phyloP scores from a whole-genome alignment of 37 sponge, comb jelly and placozoan genomes.

The Tethya wilhelma region DNA sequence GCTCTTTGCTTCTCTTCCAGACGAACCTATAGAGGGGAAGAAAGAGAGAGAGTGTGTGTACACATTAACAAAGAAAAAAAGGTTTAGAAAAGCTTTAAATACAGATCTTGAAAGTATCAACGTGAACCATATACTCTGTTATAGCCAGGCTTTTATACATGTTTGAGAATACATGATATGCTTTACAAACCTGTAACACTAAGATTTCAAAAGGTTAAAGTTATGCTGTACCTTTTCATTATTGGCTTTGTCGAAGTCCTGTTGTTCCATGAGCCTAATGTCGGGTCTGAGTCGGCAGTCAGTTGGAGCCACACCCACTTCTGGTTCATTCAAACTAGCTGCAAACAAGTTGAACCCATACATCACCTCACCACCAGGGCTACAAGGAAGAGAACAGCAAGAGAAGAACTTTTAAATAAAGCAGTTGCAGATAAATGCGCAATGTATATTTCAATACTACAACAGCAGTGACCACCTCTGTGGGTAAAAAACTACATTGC shows the following conservation, averaged over 20 bases:
- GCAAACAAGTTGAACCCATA: conserved; percentile 85
- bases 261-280: conserved; percentile 85
- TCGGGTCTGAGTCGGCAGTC: conserved; percentile 93
- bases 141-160: too few species aligned
- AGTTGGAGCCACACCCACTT: conserved; percentile 90
- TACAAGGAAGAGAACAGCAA: conserved; percentile 7
- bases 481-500: not conserved
- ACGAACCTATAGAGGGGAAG: conserved; percentile 30
- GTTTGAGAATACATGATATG: too few species aligned
- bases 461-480: not conserved
- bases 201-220: too few species aligned
- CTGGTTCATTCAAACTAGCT: conserved; percentile 86
- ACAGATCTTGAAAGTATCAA: too few species aligned
- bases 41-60: too few species aligned
- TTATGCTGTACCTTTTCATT: conserved; percentile 58
- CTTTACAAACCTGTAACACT: too few species aligned
- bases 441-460: not conserved
- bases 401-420: not conserved
- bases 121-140: too few species aligned
- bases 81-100: too few species aligned
- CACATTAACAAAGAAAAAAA: too few species aligned
- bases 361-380: conserved; percentile 76
- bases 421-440: not conserved
- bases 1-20: conserved; percentile 96
- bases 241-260: conserved; percentile 87